Evolutionary conservation across 1,140 invertebrate species (phyloP).

Genomic region (Drosophila teissieri): DNA sequence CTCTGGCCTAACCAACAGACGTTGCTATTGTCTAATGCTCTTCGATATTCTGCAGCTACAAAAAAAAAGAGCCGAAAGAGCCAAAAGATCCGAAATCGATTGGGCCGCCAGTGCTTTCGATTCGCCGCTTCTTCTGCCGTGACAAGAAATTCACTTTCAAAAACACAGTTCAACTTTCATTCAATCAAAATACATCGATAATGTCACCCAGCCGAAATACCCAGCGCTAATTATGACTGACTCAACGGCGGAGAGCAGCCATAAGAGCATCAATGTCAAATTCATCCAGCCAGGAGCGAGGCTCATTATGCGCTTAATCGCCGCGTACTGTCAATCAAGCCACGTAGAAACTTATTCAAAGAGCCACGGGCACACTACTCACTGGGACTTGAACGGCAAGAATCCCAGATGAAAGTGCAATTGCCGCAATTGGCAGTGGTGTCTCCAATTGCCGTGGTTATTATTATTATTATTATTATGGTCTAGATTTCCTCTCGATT

Average conservation of each 20-base stretch:
- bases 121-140: constrained; percentile 38
- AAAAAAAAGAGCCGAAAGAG: not conserved
- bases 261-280: constrained; percentile 40
- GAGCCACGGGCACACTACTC: not conserved
- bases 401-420: constrained; percentile 52
- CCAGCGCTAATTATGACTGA: constrained; percentile 63
- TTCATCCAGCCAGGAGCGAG: constrained; percentile 9
- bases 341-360: constrained; percentile 52
- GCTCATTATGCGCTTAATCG: constrained; percentile 44
- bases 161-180: constrained; percentile 63
- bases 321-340: constrained; percentile 47
- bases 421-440: constrained; percentile 32
- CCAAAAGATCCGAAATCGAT: constrained; percentile 19
- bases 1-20: constrained; percentile 5
- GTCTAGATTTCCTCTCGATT: constrained; percentile 48
- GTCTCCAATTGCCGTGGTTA: constrained; percentile 36
- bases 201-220: constrained; percentile 60
- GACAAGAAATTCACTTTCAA: constrained; percentile 62
- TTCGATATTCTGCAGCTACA: constrained; percentile 37
- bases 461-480: constrained; percentile 46
- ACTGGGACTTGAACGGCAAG: constrained; percentile 10
- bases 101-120: constrained; percentile 29
- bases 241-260: constrained; percentile 23
- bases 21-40: constrained; percentile 51
- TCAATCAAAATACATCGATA: constrained; percentile 62